Percentiles rank a stretch among this genome's conserved stretches.
Conservation (phyloP, 2,113 vertebrate species). For the Sorex fumeus region DNA sequence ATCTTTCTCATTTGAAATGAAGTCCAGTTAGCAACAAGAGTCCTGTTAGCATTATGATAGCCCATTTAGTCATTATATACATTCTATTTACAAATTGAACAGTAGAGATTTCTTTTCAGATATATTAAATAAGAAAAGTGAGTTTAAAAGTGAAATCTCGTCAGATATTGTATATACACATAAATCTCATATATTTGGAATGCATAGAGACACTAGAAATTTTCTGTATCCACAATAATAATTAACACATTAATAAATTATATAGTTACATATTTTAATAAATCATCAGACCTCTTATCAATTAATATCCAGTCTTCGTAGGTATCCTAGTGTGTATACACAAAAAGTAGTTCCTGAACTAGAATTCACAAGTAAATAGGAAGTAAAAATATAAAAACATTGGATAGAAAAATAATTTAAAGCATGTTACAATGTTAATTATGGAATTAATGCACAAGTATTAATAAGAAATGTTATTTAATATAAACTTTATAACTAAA, state of each 20-base stretch:
- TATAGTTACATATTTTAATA: not conserved
- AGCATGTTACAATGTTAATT: not conserved
- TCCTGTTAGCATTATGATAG: not conserved
- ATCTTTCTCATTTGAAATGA: not conserved
- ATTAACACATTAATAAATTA: not conserved
- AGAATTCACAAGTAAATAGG: not conserved
- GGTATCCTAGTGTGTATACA: not conserved
- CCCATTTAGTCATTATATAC: not conserved
- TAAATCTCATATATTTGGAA: not conserved
- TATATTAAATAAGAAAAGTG: not conserved
- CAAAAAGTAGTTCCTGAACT: not conserved
- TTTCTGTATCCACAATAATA: not conserved
- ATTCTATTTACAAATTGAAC: not conserved
- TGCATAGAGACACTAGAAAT: not conserved
- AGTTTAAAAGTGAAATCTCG: not conserved
- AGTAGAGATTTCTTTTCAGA: not conserved
- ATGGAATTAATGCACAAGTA: not conserved
- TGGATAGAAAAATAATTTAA: not conserved
- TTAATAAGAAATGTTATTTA: not conserved
- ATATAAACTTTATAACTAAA: conserved; percentile 3
- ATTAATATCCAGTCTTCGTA: not conserved
- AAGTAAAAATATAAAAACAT: not conserved
- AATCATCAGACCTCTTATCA: not conserved
- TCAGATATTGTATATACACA: not conserved
- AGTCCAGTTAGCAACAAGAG: not conserved